Base-by-base conservation (phyloP, 2,113 vertebrate species). In the Recurvirostra avosetta region DNA sequence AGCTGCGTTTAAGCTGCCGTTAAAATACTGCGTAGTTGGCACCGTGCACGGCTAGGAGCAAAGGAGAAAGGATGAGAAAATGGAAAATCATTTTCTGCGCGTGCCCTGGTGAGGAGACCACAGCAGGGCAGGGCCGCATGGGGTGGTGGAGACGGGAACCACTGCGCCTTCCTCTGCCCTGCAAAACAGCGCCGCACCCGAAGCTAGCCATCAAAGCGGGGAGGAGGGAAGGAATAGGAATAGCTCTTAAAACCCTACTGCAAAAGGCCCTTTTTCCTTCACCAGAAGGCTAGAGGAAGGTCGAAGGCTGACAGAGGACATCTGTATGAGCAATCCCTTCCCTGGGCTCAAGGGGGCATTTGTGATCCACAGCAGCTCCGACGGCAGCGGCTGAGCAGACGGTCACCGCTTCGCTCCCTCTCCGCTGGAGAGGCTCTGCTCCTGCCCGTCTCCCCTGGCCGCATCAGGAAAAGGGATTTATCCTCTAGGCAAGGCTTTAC, bases 271-370 rank as follows among this genome's bases (percentile, higher is more conserved):
- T 32, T 83, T 41, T 26, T n/a, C 6, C 0, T 2, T 3, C 76
- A 19, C 6, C 30, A 29, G 30, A 2, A 30, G 29, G 71, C 40
- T 6, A 25, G 21, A 9, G 61, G 65, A 13, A 49, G 66, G 88
- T 3, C 6, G 27, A 25, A 40, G 50, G 49, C 36, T 12, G 83
- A 2, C 8, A 13, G 38, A 17, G 45, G 62, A 86, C 59, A 11
- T 9, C 22, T 4, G 61, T 11, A 11, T 1, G 56, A 41, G 32
- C 73, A 65, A 88, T 95, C 58, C 94, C 85, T 47, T 22, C 30
- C 14, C 83, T 43, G 88, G 76, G 92, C 95, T 93, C 95, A 78
- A 56, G 92, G 65, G 86, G 91, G 86, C 94, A n/a, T 81, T 40
- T 61, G 88, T 68, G 91, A 32, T 96, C 93, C 23, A 7, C 80